phyloP scores from a whole-genome alignment of 1,140 invertebrate genomes.

The Drosophila parvula region DNA sequence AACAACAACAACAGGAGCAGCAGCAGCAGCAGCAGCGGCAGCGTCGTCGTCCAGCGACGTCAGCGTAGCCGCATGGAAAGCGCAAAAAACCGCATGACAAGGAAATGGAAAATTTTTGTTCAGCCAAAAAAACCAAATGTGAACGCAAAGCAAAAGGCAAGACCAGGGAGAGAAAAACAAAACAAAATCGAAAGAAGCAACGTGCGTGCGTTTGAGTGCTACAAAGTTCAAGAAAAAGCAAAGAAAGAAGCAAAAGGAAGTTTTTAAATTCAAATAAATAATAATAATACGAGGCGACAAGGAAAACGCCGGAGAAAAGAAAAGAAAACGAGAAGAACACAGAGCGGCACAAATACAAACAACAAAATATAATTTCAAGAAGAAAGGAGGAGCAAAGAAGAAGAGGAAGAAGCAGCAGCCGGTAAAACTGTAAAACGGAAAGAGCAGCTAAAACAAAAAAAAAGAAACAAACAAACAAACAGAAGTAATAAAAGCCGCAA shows the following conservation, averaged over 20 bases:
- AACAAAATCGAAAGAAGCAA: slow-evolving; percentile 34
- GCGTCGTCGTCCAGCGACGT: slow-evolving; percentile 33
- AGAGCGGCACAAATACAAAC: slow-evolving; percentile 15
- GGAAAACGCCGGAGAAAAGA: background rate
- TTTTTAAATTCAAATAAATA: slow-evolving; percentile 20
- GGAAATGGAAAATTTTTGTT: slow-evolving; percentile 50
- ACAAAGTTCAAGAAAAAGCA: slow-evolving; percentile 15
- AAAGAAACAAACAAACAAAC: too few species aligned
- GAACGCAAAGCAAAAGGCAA: slow-evolving; percentile 37
- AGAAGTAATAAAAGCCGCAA: background rate
- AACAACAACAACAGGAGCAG: slow-evolving; percentile 32
- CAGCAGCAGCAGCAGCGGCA: slow-evolving; percentile 23
- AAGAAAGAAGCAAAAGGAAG: slow-evolving; percentile 9
- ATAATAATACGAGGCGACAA: background rate
- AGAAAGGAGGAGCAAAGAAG: background rate
- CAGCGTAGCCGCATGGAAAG: slow-evolving; percentile 52
- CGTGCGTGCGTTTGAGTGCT: slow-evolving; percentile 21
- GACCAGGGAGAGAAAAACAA: slow-evolving; percentile 34
- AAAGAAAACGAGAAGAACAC: slow-evolving; percentile 1
- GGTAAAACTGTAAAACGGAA: slow-evolving; percentile 3
- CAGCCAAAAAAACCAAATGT: slow-evolving; percentile 39
- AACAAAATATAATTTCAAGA: slow-evolving; percentile 11
- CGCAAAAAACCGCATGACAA: slow-evolving; percentile 60
- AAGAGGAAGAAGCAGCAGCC: background rate
- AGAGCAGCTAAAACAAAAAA: slow-evolving; percentile 6